phyloP scores from a whole-genome alignment of 2,888 invertebrate species.

The Volucella inanis region DNA sequence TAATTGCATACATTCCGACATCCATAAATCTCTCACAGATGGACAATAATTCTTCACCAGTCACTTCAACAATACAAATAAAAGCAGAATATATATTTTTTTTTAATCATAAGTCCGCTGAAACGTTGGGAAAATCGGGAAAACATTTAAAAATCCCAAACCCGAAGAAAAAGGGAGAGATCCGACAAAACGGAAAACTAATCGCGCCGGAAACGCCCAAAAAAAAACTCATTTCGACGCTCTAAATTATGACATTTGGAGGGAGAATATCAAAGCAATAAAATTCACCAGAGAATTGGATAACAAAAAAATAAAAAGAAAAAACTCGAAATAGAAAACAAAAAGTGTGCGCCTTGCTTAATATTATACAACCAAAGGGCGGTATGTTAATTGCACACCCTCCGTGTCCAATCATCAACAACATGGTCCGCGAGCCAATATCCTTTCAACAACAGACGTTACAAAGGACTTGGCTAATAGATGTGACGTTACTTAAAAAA shows the following conservation, averaged over 20 bases:
- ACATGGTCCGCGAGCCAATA: conserved; percentile 61
- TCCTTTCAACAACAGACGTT: conserved; percentile 71
- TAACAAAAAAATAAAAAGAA: conserved; percentile 24
- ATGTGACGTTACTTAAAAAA: conserved; percentile 21
- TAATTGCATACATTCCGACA: conserved; percentile 30
- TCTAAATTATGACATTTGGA: conserved; percentile 68
- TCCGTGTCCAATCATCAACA: conserved; percentile 70
- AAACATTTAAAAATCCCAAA: conserved; percentile 54
- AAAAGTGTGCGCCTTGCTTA: conserved; percentile 34
- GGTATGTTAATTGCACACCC: conserved; percentile 72
- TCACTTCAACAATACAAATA: conserved; percentile 45
- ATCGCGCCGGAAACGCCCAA: conserved; percentile 62
- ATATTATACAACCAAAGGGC: conserved; percentile 29
- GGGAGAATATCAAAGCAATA: conserved; percentile 72
- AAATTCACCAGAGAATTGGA: conserved; percentile 69
- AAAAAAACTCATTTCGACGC: conserved; percentile 51
- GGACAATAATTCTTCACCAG: conserved; percentile 66
- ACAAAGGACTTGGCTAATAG: conserved; percentile 54
- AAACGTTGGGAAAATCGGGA: conserved; percentile 54
- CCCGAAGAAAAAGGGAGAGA: conserved; percentile 1
- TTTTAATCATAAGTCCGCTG: conserved; percentile 23
- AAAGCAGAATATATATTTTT: not conserved
- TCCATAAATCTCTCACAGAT: conserved; percentile 66
- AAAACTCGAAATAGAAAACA: conserved; percentile 3
- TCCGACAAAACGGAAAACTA: conserved; percentile 42